Conservation (phyloP, 1,140 invertebrate species). For the Samia ricini region DNA sequence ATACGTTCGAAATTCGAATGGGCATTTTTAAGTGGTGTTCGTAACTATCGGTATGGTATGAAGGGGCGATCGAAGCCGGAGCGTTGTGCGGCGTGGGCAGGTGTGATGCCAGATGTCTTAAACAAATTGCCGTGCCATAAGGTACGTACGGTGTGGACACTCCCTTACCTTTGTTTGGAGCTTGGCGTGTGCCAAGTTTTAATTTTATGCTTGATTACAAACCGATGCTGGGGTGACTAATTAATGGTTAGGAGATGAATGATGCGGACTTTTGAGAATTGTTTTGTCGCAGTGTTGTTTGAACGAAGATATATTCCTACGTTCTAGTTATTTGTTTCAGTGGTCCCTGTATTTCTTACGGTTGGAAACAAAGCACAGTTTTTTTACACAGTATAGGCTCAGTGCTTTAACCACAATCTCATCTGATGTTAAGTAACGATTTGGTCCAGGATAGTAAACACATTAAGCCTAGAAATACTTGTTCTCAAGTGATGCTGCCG, state of each 20-base stretch:
- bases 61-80: conserved; percentile 27
- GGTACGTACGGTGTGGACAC: conserved; percentile 65
- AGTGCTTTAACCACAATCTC: too few relatives aligned
- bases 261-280: conserved; percentile 32
- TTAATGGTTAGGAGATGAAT: conserved; percentile 69
- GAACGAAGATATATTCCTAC: neutral
- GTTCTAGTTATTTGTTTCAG: neutral
- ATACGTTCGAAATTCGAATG: conserved; percentile 11
- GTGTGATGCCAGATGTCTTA: conserved; percentile 76
- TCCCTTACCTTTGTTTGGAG: conserved; percentile 64
- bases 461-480: too few relatives aligned
- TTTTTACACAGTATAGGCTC: too few relatives aligned
- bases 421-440: too few relatives aligned
- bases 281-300: conserved; percentile 23
- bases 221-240: conserved; percentile 61
- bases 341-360: too few relatives aligned
- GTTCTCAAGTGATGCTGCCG: too few relatives aligned
- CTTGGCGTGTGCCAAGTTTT: conserved; percentile 75
- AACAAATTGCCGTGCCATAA: conserved; percentile 74
- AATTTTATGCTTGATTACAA: conserved; percentile 77
- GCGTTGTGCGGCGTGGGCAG: conserved; percentile 59
- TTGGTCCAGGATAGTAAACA: too few relatives aligned
- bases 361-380: too few relatives aligned
- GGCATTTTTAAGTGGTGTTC: conserved; percentile 24
- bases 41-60: conserved; percentile 63